phyloP scores from a whole-genome alignment of 1,140 invertebrate species.

The Brachionus rubens region DNA sequence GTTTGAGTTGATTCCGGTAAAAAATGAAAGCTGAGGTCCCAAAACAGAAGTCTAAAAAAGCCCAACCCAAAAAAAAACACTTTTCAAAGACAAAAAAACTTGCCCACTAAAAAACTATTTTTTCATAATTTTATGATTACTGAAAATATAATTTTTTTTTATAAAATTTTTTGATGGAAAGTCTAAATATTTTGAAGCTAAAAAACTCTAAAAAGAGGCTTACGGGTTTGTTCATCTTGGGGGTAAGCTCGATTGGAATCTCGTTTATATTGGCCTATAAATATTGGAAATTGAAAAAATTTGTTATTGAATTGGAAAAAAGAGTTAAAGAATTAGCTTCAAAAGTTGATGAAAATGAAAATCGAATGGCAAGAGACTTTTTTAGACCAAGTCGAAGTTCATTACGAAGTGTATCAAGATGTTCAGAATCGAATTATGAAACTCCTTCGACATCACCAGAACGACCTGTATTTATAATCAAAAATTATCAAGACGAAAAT shows the following conservation, averaged over 20 bases:
- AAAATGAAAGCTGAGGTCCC: too few species aligned
- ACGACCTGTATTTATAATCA: neutral
- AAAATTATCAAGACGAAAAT: neutral
- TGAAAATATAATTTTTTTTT: too few species aligned
- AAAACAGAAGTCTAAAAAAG: too few species aligned
- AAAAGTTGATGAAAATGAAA: neutral
- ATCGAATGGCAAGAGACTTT: neutral
- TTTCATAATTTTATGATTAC: too few species aligned
- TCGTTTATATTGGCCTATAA: conserved; percentile 11
- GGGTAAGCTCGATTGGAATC: neutral
- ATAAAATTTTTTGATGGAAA: neutral
- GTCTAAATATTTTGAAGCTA: too few species aligned
- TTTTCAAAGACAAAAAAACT: too few species aligned
- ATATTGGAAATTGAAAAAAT: conserved; percentile 18
- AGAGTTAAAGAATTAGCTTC: neutral
- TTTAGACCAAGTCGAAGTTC: neutral
- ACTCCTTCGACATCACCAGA: conserved; percentile 24
- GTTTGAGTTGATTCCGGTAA: too few species aligned
- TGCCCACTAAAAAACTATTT: too few species aligned
- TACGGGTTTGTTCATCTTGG: neutral
- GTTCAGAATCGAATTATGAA: conserved; percentile 3
- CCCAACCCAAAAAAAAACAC: too few species aligned
- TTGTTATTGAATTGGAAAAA: neutral
- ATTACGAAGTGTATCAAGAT: neutral
- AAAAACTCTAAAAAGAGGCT: neutral